Conservation (phyloP, 2,113 vertebrate species). For the Malurus melanocephalus region DNA sequence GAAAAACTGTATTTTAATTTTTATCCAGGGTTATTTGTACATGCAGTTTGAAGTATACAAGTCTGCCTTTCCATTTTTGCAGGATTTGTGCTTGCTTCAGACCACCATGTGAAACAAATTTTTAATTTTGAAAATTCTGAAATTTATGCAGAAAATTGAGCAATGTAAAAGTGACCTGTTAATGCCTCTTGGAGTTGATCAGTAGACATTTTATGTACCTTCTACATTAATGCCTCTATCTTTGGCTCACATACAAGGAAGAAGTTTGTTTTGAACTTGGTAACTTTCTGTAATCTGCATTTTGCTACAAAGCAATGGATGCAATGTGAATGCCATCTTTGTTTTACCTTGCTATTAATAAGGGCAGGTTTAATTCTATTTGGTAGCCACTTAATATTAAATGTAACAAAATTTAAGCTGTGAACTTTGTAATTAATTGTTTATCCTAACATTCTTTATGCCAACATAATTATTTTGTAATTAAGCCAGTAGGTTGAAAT, state of each 20-base stretch:
- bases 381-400: background rate
- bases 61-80: slow-evolving; percentile 26
- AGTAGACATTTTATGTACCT: background rate
- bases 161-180: no score
- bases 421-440: background rate
- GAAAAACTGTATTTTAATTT: slow-evolving; percentile 33
- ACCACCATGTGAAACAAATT: background rate
- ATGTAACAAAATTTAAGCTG: background rate
- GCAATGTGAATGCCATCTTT: background rate
- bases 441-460: background rate
- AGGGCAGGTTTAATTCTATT: background rate
- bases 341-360: background rate
- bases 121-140: background rate
- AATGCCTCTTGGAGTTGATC: background rate
- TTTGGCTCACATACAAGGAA: background rate
- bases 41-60: slow-evolving; percentile 29
- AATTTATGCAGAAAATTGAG: background rate
- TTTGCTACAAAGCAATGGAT: background rate
- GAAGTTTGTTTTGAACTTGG: background rate
- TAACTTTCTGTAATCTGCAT: background rate
- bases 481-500: background rate
- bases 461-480: background rate
- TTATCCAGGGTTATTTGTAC: slow-evolving; percentile 31
- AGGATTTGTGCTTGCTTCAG: background rate
- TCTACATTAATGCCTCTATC: background rate